Evolutionary conservation across 2,113 vertebrate species (phyloP).

Genomic region (Nanorana parkeri): DNA sequence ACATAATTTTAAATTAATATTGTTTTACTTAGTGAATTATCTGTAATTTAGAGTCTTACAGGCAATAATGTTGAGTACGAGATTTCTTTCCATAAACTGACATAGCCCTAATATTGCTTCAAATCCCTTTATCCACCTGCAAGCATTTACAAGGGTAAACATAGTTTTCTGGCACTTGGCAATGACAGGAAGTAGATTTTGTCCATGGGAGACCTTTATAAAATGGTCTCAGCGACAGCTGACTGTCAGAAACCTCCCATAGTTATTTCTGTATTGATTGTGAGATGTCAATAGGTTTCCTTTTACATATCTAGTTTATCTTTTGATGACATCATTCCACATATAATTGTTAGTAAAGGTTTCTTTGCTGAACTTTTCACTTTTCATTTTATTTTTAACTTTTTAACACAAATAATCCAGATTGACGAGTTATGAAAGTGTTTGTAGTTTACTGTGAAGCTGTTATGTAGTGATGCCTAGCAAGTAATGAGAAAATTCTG

Average conservation of each 20-base stretch:
- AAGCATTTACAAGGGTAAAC: conserved; percentile 41
- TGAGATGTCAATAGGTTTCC: conserved; percentile 8
- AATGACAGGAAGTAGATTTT: conserved; percentile 32
- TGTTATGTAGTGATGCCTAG: too few relatives aligned
- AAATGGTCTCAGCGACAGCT: conserved; percentile 32
- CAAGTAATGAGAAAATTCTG: too few relatives aligned
- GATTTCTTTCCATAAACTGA: conserved; percentile 22
- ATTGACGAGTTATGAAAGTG: too few relatives aligned
- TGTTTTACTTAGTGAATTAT: conserved; percentile 32
- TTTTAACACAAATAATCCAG: too few relatives aligned
- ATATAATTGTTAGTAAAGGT: not conserved
- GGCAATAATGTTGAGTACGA: conserved; percentile 15
- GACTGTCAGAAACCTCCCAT: conserved; percentile 11
- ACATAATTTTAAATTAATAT: not conserved
- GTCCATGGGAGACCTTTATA: conserved; percentile 11
- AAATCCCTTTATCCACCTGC: conserved; percentile 38
- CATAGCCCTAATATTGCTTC: not conserved
- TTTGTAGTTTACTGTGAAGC: too few relatives aligned
- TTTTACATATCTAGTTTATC: conserved; percentile 5
- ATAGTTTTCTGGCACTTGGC: conserved; percentile 30
- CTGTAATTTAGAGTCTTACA: conserved; percentile 12
- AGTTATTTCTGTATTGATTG: not conserved
- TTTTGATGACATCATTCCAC: conserved; percentile 10
- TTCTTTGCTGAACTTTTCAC: too few relatives aligned
- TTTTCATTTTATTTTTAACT: too few relatives aligned